Evolutionary conservation across 35 echinoderm and acorn worm species (phyloP).

Genomic region (Apostichopus parvimensis): DNA sequence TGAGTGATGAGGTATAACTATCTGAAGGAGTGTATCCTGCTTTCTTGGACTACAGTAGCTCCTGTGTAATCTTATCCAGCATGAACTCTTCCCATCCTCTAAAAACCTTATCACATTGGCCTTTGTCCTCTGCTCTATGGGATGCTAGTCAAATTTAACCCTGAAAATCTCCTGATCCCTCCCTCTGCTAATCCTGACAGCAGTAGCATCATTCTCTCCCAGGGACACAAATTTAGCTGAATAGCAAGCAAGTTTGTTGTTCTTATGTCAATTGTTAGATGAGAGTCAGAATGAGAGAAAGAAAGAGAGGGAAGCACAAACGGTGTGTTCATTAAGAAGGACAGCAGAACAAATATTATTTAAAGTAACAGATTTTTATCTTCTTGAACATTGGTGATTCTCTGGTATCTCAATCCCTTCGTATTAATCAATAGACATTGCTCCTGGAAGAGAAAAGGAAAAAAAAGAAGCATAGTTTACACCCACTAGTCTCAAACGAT

Average conservation of each 20-base stretch:
- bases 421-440: no score
- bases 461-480: no score
- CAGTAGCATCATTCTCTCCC: conserved; percentile 13
- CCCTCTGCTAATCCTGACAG: conserved; percentile 3
- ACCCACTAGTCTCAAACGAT: no score
- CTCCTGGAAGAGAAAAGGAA: no score
- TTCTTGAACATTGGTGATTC: conserved; percentile 6
- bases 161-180: background rate
- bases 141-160: conserved; percentile 18
- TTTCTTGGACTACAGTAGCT: background rate
- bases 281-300: background rate
- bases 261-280: background rate
- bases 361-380: conserved; percentile 7
- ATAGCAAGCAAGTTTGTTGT: background rate
- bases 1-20: no score
- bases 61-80: background rate
- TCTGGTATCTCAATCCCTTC: background rate
- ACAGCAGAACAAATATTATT: conserved; percentile 3
- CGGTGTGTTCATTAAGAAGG: conserved; percentile 6
- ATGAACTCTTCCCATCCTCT: background rate
- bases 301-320: conserved; percentile 2
- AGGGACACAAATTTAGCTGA: conserved; percentile 6
- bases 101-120: conserved; percentile 40
- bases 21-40: no score
- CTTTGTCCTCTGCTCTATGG: conserved; percentile 14